A percentile compares a stretch with the other conserved stretches of the same genome.
phyloP scores from a whole-genome alignment of 2,888 invertebrate genomes.

The Clusia tigrina region DNA sequence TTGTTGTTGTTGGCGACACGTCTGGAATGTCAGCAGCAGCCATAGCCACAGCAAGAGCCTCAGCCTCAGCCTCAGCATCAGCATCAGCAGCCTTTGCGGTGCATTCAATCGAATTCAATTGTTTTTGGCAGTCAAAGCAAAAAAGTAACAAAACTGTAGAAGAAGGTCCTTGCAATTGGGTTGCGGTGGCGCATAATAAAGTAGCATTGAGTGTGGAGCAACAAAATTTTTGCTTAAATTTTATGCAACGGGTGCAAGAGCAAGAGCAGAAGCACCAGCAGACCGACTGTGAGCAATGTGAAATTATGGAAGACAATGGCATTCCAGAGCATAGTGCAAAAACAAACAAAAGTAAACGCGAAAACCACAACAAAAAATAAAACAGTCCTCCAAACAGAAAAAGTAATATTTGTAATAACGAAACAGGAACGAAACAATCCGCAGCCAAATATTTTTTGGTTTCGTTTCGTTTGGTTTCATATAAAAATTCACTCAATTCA shows the following conservation, averaged over 20 bases:
- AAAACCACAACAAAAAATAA: too few relatives aligned
- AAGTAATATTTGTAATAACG: too few relatives aligned
- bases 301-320: background rate
- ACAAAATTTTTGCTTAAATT: background rate
- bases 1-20: constrained; percentile 39
- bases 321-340: background rate
- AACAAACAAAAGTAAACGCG: too few relatives aligned
- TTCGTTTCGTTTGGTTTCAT: too few relatives aligned
- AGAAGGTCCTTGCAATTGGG: constrained; percentile 3
- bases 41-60: too few relatives aligned
- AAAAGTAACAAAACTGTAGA: constrained; percentile 20
- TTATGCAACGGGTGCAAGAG: background rate
- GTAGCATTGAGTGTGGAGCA: background rate
- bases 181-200: constrained; percentile 2
- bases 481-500: too few relatives aligned
- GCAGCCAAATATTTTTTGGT: too few relatives aligned
- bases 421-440: too few relatives aligned
- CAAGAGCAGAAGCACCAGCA: background rate
- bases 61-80: too few relatives aligned
- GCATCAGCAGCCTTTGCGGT: constrained; percentile 47
- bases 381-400: too few relatives aligned
- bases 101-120: constrained; percentile 63
- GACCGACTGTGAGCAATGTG: too few relatives aligned
- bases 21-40: constrained; percentile 44
- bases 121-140: constrained; percentile 57